Evolutionary conservation across 2,888 invertebrate species (phyloP).

Genomic region (Hypercompe scribonia): DNA sequence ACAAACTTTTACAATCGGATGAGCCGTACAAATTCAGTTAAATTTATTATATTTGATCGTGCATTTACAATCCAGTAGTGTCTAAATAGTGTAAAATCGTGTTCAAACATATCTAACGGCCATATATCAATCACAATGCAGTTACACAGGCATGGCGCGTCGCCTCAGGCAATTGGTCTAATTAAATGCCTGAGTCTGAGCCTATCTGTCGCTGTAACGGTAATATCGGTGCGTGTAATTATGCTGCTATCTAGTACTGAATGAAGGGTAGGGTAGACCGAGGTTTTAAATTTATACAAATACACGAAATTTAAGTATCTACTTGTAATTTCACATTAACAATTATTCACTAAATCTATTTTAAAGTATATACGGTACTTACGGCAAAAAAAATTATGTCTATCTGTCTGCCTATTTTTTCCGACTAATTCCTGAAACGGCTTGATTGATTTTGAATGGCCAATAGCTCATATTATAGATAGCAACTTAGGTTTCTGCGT

Average conservation of each 20-base stretch:
- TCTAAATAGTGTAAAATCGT: slow-evolving; percentile 21
- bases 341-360: no score
- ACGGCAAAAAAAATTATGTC: no score
- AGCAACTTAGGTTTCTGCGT: no score
- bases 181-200: slow-evolving; percentile 63
- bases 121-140: slow-evolving; percentile 53
- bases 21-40: background rate
- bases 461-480: no score
- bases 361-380: no score
- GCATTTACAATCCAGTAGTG: slow-evolving; percentile 14
- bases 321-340: no score
- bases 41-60: slow-evolving; percentile 13
- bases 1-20: background rate
- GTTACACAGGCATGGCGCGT: slow-evolving; percentile 35
- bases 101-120: slow-evolving; percentile 30
- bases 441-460: no score
- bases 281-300: background rate
- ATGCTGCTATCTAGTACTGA: slow-evolving; percentile 16
- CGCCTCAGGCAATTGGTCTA: slow-evolving; percentile 62
- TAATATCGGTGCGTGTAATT: slow-evolving; percentile 36
- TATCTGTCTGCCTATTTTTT: no score
- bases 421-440: no score
- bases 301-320: no score
- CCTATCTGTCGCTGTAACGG: slow-evolving; percentile 35
- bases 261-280: background rate